Conservation (phyloP, 2,888 invertebrate species). For the Meghimatium bilineatum region DNA sequence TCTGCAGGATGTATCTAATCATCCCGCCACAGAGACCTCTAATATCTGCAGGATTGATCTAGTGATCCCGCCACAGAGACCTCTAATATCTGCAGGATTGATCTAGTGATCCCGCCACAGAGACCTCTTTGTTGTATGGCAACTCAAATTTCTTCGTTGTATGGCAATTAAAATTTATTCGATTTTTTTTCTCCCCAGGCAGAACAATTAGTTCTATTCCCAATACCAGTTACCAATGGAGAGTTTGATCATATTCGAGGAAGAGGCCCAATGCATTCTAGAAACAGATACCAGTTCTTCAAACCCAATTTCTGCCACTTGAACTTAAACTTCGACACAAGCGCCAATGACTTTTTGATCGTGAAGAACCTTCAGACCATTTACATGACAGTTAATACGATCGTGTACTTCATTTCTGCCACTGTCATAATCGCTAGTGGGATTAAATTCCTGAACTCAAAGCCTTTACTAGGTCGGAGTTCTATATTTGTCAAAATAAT, state of each 20-base stretch:
- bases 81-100: too few relatives aligned
- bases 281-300: not conserved
- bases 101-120: too few relatives aligned
- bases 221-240: not conserved
- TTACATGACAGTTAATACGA: not conserved
- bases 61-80: too few relatives aligned
- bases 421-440: not conserved
- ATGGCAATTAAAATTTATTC: too few relatives aligned
- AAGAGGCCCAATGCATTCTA: not conserved
- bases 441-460: not conserved
- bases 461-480: not conserved
- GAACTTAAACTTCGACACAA: not conserved
- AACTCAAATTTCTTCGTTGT: too few relatives aligned
- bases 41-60: too few relatives aligned
- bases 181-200: not conserved
- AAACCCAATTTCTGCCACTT: not conserved
- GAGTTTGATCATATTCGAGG: not conserved
- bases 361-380: not conserved
- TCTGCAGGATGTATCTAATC: too few relatives aligned
- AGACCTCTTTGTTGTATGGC: too few relatives aligned
- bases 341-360: not conserved
- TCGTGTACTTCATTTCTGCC: not conserved
- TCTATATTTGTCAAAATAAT: not conserved
- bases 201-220: not conserved
- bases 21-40: too few relatives aligned